A percentile compares a stretch with the other conserved stretches of the same genome.
These are phyloP conservation scores for Stegana nigrithorax DNA, from an alignment of 2,888 invertebrate species.

Conservation along the genomic window DNA sequence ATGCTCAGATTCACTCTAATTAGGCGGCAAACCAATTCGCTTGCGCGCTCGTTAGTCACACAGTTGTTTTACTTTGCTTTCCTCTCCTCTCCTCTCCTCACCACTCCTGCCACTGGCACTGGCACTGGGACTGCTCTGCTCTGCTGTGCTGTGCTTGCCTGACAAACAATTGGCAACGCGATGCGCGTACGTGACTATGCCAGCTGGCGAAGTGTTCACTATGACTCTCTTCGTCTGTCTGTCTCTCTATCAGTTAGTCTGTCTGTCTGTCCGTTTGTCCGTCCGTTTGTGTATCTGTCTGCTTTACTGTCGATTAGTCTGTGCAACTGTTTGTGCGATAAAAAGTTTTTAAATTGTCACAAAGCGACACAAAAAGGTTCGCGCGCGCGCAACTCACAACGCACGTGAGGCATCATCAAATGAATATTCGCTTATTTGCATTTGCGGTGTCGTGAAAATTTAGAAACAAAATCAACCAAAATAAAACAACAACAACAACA, in stretches of 20 bases:
- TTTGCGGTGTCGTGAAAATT: slow-evolving; percentile 25
- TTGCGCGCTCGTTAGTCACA: slow-evolving; percentile 58
- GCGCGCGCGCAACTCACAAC: too few species aligned
- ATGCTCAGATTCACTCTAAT: slow-evolving; percentile 28
- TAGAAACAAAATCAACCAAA: not conserved
- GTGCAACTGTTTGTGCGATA: slow-evolving; percentile 35
- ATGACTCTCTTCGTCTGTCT: too few species aligned
- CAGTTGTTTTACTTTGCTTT: too few species aligned
- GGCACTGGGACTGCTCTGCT: too few species aligned
- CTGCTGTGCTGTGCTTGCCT: too few species aligned
- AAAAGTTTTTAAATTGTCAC: slow-evolving; percentile 54
- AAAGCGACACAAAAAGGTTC: slow-evolving; percentile 17
- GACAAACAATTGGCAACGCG: slow-evolving; percentile 12
- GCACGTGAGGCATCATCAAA: slow-evolving; percentile 55
- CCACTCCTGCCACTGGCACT: too few species aligned
- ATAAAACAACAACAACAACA: slow-evolving; percentile 26
- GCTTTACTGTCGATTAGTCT: slow-evolving; percentile 1
- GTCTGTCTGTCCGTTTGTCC: slow-evolving; percentile 7
- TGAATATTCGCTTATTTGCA: slow-evolving; percentile 59
- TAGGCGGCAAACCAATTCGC: slow-evolving; percentile 27
- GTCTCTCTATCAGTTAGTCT: too few species aligned
- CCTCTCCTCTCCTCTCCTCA: too few species aligned
- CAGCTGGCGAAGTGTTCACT: slow-evolving; percentile 45
- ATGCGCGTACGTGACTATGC: slow-evolving; percentile 52
- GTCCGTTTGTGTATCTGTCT: slow-evolving; percentile 18